Conservation (phyloP, 2,113 vertebrate genomes). For the Ascaphus truei region DNA sequence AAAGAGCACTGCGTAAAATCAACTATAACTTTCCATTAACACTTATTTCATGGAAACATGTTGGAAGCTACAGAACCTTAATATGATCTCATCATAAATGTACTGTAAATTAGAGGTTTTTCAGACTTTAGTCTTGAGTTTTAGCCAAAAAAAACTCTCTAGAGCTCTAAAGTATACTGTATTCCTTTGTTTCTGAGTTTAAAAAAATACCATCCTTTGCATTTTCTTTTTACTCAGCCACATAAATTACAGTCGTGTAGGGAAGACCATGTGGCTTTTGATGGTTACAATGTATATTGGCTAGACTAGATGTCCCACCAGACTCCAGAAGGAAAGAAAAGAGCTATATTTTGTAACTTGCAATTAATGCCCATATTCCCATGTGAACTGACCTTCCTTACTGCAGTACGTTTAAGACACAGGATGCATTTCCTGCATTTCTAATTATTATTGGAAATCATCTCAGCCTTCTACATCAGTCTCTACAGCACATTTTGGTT, state of each 20-base stretch:
- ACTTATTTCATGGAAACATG: conserved; percentile 10
- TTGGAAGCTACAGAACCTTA: neutral
- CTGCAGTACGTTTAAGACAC: neutral
- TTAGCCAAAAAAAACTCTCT: neutral
- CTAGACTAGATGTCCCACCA: too few relatives aligned
- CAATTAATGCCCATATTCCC: too few relatives aligned
- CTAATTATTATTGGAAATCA: neutral
- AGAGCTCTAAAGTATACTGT: neutral
- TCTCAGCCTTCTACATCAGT: neutral
- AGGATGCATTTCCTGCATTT: neutral
- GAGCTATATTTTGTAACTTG: too few relatives aligned
- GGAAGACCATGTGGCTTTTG: neutral
- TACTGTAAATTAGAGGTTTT: conserved; percentile 1
- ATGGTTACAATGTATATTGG: too few relatives aligned
- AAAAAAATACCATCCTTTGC: too few relatives aligned
- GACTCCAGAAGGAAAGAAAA: too few relatives aligned
- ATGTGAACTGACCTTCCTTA: neutral
- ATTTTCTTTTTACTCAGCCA: neutral
- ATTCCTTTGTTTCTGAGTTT: neutral
- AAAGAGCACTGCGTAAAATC: neutral
- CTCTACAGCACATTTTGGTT: neutral
- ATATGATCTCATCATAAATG: neutral
- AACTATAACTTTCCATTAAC: neutral
- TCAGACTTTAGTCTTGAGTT: neutral
- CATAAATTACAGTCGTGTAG: neutral